Evolutionary conservation across 2,888 invertebrate genomes (phyloP).

Genomic region (Germaria angustata): DNA sequence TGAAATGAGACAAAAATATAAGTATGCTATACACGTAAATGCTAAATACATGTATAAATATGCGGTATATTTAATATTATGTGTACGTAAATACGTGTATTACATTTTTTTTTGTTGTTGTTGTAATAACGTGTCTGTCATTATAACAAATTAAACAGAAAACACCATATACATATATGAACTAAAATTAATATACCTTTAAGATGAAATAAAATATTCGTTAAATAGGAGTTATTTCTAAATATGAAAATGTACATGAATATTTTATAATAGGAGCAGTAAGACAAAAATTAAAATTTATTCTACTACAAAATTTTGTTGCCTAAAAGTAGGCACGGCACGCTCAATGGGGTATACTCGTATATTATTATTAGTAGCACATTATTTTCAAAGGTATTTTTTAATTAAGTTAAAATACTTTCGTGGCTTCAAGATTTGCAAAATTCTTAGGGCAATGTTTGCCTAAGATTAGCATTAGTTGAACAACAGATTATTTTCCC

Average conservation of each 20-base stretch:
- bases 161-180: background rate
- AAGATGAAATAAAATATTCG: background rate
- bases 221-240: background rate
- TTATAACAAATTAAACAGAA: slow-evolving; percentile 7
- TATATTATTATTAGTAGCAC: background rate
- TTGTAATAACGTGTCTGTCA: background rate
- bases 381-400: background rate
- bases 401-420: background rate
- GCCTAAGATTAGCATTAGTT: too few relatives aligned
- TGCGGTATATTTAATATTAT: background rate
- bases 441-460: too few relatives aligned
- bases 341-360: background rate
- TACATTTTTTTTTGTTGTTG: too few relatives aligned
- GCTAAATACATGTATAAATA: background rate
- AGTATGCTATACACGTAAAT: background rate
- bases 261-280: too few relatives aligned
- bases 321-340: background rate
- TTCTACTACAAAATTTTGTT: too few relatives aligned
- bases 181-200: background rate
- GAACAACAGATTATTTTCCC: too few relatives aligned
- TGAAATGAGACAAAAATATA: background rate
- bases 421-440: background rate
- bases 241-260: too few relatives aligned
- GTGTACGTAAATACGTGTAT: too few relatives aligned
- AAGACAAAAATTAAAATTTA: too few relatives aligned